These are phyloP conservation scores for Botrylloides violaceus DNA, from an alignment of 23 tunicate species.

Conservation along the genomic window DNA sequence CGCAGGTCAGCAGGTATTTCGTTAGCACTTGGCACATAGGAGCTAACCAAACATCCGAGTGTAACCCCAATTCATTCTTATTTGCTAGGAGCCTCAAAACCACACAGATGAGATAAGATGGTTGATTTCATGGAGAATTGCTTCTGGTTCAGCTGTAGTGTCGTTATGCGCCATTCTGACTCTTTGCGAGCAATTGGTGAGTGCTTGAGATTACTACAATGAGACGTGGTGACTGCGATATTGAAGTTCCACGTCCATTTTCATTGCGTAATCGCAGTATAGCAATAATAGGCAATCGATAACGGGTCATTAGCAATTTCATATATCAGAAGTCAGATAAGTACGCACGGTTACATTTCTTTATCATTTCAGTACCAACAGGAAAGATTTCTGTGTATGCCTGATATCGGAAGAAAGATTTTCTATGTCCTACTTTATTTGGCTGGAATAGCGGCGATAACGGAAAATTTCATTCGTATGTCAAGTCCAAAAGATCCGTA, in stretches of 20 bases:
- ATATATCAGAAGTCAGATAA: too few relatives aligned
- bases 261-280: neutral
- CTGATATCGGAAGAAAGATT: neutral
- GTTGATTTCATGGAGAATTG: conserved; percentile 62
- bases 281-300: too few relatives aligned
- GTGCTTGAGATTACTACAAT: neutral
- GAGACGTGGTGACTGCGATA: neutral
- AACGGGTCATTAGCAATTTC: too few relatives aligned
- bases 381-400: neutral
- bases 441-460: neutral
- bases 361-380: neutral
- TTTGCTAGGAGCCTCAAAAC: too few relatives aligned
- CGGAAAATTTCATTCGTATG: neutral
- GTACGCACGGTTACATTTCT: too few relatives aligned
- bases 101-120: conserved; percentile 44
- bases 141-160: conserved; percentile 22
- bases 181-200: conserved; percentile 39
- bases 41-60: too few relatives aligned
- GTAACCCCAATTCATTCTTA: too few relatives aligned
- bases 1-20: too few relatives aligned
- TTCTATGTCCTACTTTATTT: neutral
- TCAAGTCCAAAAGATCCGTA: neutral
- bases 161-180: conserved; percentile 26
- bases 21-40: too few relatives aligned
- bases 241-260: neutral